These are phyloP conservation scores for Drosophila nr. perissopoda DNA, from an alignment of 2,888 invertebrate genomes.

Conservation along the genomic window DNA sequence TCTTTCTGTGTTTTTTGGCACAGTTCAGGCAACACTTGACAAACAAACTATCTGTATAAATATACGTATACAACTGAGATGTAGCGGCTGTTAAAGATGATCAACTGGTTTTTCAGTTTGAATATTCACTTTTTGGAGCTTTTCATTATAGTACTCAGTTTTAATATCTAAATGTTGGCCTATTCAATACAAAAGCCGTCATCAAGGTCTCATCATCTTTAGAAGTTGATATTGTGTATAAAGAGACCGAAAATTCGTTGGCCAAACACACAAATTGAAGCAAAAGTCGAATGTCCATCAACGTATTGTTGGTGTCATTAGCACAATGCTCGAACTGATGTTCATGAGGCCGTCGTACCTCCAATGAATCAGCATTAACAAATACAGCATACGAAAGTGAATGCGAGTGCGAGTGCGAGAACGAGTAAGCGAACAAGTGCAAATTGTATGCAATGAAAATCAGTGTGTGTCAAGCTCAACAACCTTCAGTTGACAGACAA, in stretches of 20 bases:
- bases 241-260: conserved; percentile 44
- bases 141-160: conserved; percentile 24
- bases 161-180: conserved; percentile 7
- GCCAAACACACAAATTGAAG: conserved; percentile 36
- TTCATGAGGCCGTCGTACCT: conserved; percentile 49
- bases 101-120: conserved; percentile 62
- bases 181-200: conserved; percentile 28
- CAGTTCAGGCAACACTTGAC: conserved; percentile 58
- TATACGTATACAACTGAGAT: conserved; percentile 1
- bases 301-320: conserved; percentile 45
- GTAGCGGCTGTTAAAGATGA: conserved; percentile 50
- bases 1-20: conserved; percentile 39
- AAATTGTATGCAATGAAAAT: conserved; percentile 51
- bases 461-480: conserved; percentile 55
- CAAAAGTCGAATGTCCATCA: conserved; percentile 25
- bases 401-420: background rate
- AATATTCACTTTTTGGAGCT: conserved; percentile 23
- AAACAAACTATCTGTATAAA: conserved; percentile 52
- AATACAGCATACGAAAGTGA: conserved; percentile 3
- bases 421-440: conserved; percentile 19
- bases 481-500: conserved; percentile 47
- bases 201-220: conserved; percentile 38
- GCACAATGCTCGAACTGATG: conserved; percentile 38
- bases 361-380: conserved; percentile 51
- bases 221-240: conserved; percentile 35